Evolutionary conservation across 2,888 invertebrate genomes (phyloP), one percentile per base, ranked within the genome.

Genomic region (Dynastes tityus): DNA sequence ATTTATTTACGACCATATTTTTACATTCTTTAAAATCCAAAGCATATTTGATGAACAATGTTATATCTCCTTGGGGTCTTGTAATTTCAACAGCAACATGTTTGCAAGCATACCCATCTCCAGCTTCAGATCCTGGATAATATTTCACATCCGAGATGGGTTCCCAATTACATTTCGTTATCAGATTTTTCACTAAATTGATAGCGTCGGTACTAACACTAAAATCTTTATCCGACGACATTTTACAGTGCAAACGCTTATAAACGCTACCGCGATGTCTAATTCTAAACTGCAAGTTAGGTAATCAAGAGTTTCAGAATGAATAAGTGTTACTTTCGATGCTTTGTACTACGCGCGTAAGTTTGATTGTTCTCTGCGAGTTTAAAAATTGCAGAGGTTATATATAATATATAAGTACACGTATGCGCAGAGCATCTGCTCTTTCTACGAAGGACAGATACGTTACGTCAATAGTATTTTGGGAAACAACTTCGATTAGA

Each of bases 71-170:
- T 6, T 5, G 2, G 11, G 37, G 11, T n/a, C 51, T 37, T 1
- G 16, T 65, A 45, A 76, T 64, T 9, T 27, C 61, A 3, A 76
- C 76, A 32, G 49, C 49, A 5, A 37, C 13, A 11, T 49, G 40
- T 49, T 45, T 63, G 22, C 37, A 64, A 13, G 53, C 32, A 32
- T 65, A 76, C n/a, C 76, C 76, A 13, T 76, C 76, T 49, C 76
- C 76, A 11, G 22, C 11, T 40, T 74, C 61, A 2, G 37, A n/a
- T 40, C 58, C 74, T 1, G 13, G 16, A 16, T 67, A 45, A 67
- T 67, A 67, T 45, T 13, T 22, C 0, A 67, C n/a, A 1, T 45
- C 45, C n/a, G 40, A 40, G 16, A 45, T 16, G 9, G 40, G 40
- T 4, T 16, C 65, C 65, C 40, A 45, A 16, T 67, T 67, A 67